Base-by-base conservation (phyloP, 2,797 vertebrate species). In the Peromyscus melanophrys region DNA sequence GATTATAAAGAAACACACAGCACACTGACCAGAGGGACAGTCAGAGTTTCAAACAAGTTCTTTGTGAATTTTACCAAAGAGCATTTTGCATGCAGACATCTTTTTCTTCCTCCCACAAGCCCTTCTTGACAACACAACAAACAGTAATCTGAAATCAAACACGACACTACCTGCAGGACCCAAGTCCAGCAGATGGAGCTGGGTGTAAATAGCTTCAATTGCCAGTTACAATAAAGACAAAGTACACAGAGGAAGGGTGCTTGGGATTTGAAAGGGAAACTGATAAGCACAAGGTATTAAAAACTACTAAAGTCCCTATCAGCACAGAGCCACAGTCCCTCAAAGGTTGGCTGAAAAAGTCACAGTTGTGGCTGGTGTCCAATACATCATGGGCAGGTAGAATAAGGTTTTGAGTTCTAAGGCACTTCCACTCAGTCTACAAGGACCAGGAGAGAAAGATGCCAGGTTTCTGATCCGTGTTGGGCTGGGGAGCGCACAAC, bases 121-220 rank as follows among this genome's bases (percentile, higher is more conserved):
- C 97, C 57, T 96, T 97, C 85, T 97, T 98, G 97, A 95, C 97
- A 98, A 83, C 57, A 97, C 88, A 97, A 98, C 93, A 98, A 98
- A 98, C 94, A 98, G 98, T 97, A 95, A 97, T 96, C 94, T 96
- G 94, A 98, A 98, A 99, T 99, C 98, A 98, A 98, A 99, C 98
- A 97, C 52, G 97, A 98, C 98, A 97, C 69, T 98, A 98, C 98
- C 97, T 98, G 89, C 95, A 98, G 98, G 98, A 98, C 97, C 94
- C 92, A 77, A 98, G 89, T 98, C 97, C 98, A 97, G 97, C 98
- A 99, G 98, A 98, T 98, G 98, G 98, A 98, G 90, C 88, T 97
- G 34, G 0, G 63, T 97, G 98, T 97, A 98, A 98, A 98, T 92
- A 98, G 92, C 94, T 97, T 93, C 87, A 14, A 82, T 98, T 98